phyloP scores from a whole-genome alignment of 2,797 vertebrate species.

The Pseudochaenichthys georgianus region DNA sequence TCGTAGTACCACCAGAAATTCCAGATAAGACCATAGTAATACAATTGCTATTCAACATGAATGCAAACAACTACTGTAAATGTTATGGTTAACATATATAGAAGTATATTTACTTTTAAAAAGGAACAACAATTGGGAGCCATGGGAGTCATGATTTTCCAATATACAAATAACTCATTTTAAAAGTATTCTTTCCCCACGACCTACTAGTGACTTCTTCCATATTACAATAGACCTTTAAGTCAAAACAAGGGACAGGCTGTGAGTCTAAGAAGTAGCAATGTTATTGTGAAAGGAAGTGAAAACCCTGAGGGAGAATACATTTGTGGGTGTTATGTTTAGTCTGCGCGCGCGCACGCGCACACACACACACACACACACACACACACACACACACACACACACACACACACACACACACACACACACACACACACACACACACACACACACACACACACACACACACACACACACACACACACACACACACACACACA shows the following conservation, averaged over 20 bases:
- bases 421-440: too few relatives aligned
- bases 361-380: too few relatives aligned
- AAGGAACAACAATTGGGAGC: neutral
- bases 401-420: too few relatives aligned
- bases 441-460: neutral
- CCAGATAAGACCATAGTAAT: neutral
- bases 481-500: too few relatives aligned
- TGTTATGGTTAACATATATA: neutral
- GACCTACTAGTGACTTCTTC: neutral
- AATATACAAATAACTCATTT: neutral
- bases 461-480: neutral
- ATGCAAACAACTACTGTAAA: neutral
- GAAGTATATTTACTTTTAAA: neutral
- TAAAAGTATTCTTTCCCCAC: neutral
- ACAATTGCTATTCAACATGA: neutral
- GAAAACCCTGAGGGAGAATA: neutral
- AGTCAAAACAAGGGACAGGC: neutral
- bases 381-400: too few relatives aligned
- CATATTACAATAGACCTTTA: neutral
- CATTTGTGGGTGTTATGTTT: neutral
- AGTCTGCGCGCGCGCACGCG: too few relatives aligned
- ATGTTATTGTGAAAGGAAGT: neutral
- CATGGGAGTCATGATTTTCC: neutral
- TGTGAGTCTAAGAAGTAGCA: conserved; percentile 7
- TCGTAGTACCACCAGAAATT: neutral